Conservation (phyloP, 1,140 invertebrate genomes). For the Neodiprion virginianus region DNA sequence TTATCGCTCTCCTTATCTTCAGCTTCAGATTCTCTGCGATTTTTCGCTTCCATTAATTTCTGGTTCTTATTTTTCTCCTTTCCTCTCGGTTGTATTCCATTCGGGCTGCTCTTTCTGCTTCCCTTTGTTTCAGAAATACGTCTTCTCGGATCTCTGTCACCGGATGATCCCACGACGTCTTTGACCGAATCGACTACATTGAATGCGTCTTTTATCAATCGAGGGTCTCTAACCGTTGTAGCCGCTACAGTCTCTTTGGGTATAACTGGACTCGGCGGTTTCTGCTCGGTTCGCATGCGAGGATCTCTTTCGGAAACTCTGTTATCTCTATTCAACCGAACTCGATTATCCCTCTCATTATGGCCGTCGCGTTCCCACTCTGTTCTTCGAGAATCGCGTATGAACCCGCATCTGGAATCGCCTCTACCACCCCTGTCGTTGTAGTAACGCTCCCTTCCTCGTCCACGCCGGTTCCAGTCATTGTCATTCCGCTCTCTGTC, state of each 20-base stretch:
- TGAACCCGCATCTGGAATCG: slow-evolving; percentile 27
- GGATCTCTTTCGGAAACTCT: slow-evolving; percentile 35
- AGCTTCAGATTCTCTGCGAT: slow-evolving; percentile 22
- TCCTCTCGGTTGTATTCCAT: background rate
- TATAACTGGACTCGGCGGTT: background rate
- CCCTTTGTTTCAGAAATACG: slow-evolving; percentile 13
- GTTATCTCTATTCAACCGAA: slow-evolving; percentile 30
- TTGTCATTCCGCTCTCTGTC: background rate
- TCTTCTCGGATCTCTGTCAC: slow-evolving; percentile 33
- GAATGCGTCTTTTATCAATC: background rate
- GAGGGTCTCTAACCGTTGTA: background rate
- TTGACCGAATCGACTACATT: slow-evolving; percentile 8
- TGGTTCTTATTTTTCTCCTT: slow-evolving; percentile 33
- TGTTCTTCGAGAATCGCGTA: slow-evolving; percentile 28
- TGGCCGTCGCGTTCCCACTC: slow-evolving; percentile 24
- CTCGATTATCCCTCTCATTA: slow-evolving; percentile 34
- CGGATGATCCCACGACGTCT: slow-evolving; percentile 16
- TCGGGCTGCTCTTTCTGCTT: background rate
- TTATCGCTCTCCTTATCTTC: slow-evolving; percentile 54
- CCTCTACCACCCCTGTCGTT: slow-evolving; percentile 32
- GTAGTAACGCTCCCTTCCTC: slow-evolving; percentile 23
- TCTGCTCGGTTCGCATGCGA: slow-evolving; percentile 21
- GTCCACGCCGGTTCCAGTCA: background rate
- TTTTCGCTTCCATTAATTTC: slow-evolving; percentile 13
- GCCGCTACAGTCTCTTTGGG: slow-evolving; percentile 12